A percentile compares a stretch with the other conserved stretches of the same genome.
phyloP scores from a whole-genome alignment of 2,888 invertebrate species.

The Dicycla oo region DNA sequence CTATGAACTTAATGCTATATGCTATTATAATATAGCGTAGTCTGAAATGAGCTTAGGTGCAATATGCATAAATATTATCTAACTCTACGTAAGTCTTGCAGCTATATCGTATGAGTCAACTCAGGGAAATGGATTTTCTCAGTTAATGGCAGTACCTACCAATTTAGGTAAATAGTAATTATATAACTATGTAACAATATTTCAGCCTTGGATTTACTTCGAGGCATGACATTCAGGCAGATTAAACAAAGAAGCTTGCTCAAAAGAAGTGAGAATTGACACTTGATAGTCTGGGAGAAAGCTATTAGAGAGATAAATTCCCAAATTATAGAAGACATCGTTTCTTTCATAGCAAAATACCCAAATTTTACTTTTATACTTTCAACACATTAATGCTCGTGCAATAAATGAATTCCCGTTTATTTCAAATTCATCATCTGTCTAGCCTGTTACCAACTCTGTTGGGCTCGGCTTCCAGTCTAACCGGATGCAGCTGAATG shows the following conservation, averaged over 20 bases:
- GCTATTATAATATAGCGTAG: too few species aligned
- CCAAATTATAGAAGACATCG: background rate
- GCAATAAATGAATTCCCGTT: constrained; percentile 3
- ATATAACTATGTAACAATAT: constrained; percentile 16
- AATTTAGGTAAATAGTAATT: constrained; percentile 22
- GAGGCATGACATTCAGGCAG: constrained; percentile 6
- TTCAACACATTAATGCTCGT: background rate
- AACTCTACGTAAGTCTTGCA: constrained; percentile 10
- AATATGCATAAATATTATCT: constrained; percentile 23
- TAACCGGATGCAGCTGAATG: too few species aligned
- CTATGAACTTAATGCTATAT: too few species aligned
- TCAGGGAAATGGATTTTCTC: constrained; percentile 38
- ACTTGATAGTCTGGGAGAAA: background rate
- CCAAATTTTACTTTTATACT: background rate
- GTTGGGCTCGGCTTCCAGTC: too few species aligned
- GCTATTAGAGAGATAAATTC: background rate
- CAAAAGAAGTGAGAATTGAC: background rate
- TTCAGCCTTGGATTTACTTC: constrained; percentile 12
- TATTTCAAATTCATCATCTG: too few species aligned
- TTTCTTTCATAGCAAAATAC: background rate
- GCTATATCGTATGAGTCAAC: constrained; percentile 29
- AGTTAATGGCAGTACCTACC: constrained; percentile 12
- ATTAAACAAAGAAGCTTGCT: background rate
- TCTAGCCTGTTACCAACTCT: too few species aligned
- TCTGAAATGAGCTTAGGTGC: too few species aligned